Evolutionary conservation across 2,888 invertebrate genomes (phyloP).

Genomic region (Nymphalis c-album): DNA sequence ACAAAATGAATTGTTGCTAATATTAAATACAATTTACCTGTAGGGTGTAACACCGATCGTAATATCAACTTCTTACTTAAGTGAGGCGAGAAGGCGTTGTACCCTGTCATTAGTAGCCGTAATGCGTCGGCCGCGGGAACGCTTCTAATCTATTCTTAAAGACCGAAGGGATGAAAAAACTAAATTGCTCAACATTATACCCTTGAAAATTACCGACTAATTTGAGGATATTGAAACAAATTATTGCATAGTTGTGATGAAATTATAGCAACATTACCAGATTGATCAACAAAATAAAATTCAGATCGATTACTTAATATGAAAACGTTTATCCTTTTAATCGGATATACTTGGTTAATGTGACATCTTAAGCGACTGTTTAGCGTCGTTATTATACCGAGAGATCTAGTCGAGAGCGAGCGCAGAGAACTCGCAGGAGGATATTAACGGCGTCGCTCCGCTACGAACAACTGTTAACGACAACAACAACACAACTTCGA

Average conservation of each 20-base stretch:
- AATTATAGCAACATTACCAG: conserved; percentile 8
- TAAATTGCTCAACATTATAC: conserved; percentile 10
- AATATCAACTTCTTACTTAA: conserved; percentile 1
- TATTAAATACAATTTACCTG: neutral
- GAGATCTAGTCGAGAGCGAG: neutral
- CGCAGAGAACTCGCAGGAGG: neutral
- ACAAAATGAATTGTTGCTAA: too few relatives aligned
- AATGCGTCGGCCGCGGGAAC: neutral
- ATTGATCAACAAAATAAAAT: neutral
- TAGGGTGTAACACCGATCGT: neutral
- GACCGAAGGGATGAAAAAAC: conserved; percentile 11
- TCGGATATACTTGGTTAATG: too few relatives aligned
- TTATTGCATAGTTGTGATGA: neutral
- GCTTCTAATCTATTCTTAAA: conserved; percentile 7
- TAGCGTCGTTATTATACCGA: too few relatives aligned
- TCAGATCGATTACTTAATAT: too few relatives aligned
- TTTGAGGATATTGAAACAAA: conserved; percentile 6
- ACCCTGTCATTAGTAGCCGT: neutral
- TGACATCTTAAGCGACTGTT: too few relatives aligned
- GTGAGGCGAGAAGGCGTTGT: neutral
- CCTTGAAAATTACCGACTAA: conserved; percentile 8
- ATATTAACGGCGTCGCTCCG: neutral
- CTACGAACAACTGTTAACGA: conserved; percentile 47
- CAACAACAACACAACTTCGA: conserved; percentile 47
- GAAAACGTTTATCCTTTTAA: too few relatives aligned